A percentile compares a stretch with the other conserved stretches of the same genome.
Conservation (phyloP, 2,797 vertebrate species). For the Notolepis coatsorum region DNA sequence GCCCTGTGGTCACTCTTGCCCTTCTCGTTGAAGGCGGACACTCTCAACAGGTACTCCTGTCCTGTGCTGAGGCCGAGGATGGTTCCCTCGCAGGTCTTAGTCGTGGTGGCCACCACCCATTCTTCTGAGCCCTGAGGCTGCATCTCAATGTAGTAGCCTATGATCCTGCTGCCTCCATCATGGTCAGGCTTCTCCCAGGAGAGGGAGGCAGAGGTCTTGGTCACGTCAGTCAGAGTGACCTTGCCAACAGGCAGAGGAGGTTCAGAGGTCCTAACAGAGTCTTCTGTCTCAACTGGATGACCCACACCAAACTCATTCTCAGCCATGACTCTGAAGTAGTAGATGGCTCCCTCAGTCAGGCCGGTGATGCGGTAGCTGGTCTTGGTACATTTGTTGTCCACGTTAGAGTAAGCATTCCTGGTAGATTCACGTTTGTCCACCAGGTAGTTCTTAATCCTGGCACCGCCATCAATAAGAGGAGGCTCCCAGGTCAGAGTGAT, state of each 20-base stretch:
- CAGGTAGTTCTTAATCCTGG: conserved; percentile 95
- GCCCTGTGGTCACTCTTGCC: conserved; percentile 94
- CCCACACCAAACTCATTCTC: conserved; percentile 98
- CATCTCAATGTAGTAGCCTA: conserved; percentile 97
- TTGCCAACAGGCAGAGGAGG: conserved; percentile 95
- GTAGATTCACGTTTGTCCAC: conserved; percentile 98
- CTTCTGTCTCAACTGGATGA: conserved; percentile 86
- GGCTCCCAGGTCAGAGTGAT: conserved; percentile 94
- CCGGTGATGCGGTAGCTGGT: conserved; percentile 95
- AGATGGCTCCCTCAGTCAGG: conserved; percentile 91
- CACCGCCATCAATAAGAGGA: conserved; percentile 94
- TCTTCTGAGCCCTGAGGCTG: conserved; percentile 92
- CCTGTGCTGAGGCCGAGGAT: conserved; percentile 91
- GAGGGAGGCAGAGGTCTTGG: conserved; percentile 91
- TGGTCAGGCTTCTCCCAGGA: conserved; percentile 98
- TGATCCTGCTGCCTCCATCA: conserved; percentile 96
- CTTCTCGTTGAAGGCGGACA: conserved; percentile 96
- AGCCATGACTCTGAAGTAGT: conserved; percentile 98
- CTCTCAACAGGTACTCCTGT: conserved; percentile 93
- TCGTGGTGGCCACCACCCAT: conserved; percentile 90
- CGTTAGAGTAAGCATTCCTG: conserved; percentile 93
- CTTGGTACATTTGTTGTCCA: conserved; percentile 93
- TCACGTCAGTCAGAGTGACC: conserved; percentile 92
- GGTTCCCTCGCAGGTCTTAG: conserved; percentile 91
- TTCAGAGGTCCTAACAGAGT: conserved; percentile 93